Base-by-base conservation (phyloP, 2,797 vertebrate species). In the Arrhamphus sclerolepis region DNA sequence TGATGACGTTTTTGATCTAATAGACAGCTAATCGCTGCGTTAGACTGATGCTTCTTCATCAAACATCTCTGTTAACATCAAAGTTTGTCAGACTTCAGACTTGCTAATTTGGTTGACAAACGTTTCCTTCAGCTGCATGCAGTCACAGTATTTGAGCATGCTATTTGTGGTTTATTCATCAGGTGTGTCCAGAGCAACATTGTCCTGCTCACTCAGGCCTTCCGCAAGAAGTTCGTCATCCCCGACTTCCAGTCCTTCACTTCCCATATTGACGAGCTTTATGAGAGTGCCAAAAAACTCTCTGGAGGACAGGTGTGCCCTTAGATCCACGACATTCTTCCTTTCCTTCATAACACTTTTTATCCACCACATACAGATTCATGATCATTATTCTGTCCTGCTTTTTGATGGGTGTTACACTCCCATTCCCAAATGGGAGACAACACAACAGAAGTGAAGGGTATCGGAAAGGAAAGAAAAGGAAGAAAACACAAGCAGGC, bases 111-210 rank as follows among this genome's bases (percentile, higher is more conserved):
- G 62, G 70, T 74, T 66, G 77, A 59, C 80, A 88, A 85, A 84
- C 82, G 66, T 63, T 65, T 61, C 28, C 29, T 40, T 34, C 46
- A 50, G 24, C 19, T 66, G 77, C 77, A 85, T 84, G 86, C 71
- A 21, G 39, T 78, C 65, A 49, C 63, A 3, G 19, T 78, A 31
- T 78, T 77, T 83, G 49, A 80, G 78, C 84, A 82, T 83, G 77
- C 60, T 77, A 17, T 86, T 38, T 83, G 74, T 87, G 72, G 58
- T 86, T 82, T 78, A 43, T 79, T 81, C 67, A 71, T 51, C 92
- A 99, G 98, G 91, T 99, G 98, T 89, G 97, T 99, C 87, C 97
- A 98, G 81, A 98, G 96, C 92, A 99, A 99, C 90, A 99, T 99
- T 77, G 96, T 99, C 77, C 93, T 99, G 84, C 94, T 99, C 78